These are phyloP conservation scores for Halyomorpha halys DNA, from an alignment of 1,140 invertebrate genomes.

Conservation along the genomic window DNA sequence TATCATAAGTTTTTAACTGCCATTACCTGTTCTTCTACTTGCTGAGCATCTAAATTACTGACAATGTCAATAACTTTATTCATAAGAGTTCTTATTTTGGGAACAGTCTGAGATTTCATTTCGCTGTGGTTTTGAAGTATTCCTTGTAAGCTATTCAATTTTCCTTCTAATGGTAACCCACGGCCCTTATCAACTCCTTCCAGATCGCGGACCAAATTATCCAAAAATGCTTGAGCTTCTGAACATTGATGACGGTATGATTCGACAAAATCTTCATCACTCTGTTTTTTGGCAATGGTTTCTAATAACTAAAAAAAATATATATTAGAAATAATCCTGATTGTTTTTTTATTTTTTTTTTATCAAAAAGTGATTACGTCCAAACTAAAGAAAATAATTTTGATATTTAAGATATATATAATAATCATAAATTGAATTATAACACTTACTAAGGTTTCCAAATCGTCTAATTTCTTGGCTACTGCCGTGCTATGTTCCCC, in stretches of 20 bases:
- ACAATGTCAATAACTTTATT: slow-evolving; percentile 63
- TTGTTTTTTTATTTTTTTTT: too few relatives aligned
- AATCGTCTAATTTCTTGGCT: slow-evolving; percentile 56
- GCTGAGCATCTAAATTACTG: slow-evolving; percentile 76
- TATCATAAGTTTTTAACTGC: not conserved
- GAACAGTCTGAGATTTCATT: slow-evolving; percentile 43
- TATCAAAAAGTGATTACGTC: too few relatives aligned
- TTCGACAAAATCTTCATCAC: slow-evolving; percentile 63
- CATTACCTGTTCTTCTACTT: slow-evolving; percentile 71
- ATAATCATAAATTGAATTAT: not conserved
- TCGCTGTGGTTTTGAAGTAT: slow-evolving; percentile 27
- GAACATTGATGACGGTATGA: slow-evolving; percentile 63
- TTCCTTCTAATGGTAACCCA: slow-evolving; percentile 44
- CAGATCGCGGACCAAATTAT: slow-evolving; percentile 62
- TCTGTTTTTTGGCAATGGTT: slow-evolving; percentile 63
- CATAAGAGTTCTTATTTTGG: slow-evolving; percentile 54
- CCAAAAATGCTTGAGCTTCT: slow-evolving; percentile 68
- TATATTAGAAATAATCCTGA: not conserved
- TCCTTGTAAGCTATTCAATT: slow-evolving; percentile 36
- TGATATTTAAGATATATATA: too few relatives aligned
- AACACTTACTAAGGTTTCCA: slow-evolving; percentile 37
- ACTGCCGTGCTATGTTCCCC: slow-evolving; percentile 46
- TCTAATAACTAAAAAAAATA: slow-evolving; percentile 44
- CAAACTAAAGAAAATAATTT: too few relatives aligned
- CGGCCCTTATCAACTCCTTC: slow-evolving; percentile 71